Conservation (phyloP, 2,113 vertebrate species). For the Indri indri region DNA sequence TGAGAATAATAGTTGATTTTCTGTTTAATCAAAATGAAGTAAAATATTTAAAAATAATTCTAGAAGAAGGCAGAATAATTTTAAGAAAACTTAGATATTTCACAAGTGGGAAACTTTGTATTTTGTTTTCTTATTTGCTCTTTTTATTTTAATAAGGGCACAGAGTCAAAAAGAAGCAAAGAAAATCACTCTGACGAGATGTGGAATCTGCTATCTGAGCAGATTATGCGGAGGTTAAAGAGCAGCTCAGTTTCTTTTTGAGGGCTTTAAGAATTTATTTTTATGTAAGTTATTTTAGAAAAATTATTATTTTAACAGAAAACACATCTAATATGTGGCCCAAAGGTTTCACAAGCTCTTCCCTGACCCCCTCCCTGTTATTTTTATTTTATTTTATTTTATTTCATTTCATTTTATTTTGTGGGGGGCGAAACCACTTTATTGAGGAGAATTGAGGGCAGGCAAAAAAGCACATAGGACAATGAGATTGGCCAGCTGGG, state of each 20-base stretch:
- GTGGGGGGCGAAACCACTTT: too few species aligned
- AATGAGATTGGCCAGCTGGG: too few species aligned
- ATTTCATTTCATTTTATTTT: too few species aligned
- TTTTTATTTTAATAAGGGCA: background rate
- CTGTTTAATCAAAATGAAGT: background rate
- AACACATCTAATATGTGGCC: background rate
- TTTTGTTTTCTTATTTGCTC: background rate
- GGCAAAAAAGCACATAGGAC: too few species aligned
- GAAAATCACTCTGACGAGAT: background rate
- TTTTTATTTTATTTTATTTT: too few species aligned
- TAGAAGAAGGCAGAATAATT: background rate
- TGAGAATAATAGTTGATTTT: background rate
- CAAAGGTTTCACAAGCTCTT: background rate
- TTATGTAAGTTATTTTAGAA: too few species aligned
- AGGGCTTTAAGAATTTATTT: background rate
- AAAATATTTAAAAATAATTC: background rate
- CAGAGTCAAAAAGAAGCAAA: background rate
- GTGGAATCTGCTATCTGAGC: background rate
- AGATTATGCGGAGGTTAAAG: background rate
- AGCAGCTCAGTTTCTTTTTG: background rate
- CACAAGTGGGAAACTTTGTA: background rate
- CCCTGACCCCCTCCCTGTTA: too few species aligned
- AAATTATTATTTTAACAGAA: background rate
- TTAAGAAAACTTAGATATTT: background rate
- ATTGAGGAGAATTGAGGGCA: too few species aligned